A percentile compares a stretch with the other conserved stretches of the same genome.
Evolutionary conservation across 2,888 invertebrate genomes (phyloP).

Genomic region (Tiliacea citrago): DNA sequence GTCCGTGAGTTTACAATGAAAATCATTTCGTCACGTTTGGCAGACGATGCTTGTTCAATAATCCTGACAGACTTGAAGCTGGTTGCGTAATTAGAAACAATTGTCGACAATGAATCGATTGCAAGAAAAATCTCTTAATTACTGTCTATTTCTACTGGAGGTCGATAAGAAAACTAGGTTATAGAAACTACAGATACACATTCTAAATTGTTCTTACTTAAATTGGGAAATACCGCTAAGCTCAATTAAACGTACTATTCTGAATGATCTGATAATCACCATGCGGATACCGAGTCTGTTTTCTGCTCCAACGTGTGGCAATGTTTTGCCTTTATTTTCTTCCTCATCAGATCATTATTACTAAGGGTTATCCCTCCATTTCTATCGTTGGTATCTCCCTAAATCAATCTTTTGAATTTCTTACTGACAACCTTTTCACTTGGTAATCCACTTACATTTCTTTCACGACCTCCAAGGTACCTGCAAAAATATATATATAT

Average conservation of each 20-base stretch:
- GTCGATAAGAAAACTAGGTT: conserved; percentile 41
- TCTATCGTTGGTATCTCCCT: background rate
- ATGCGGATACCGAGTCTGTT: background rate
- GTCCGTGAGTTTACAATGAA: conserved; percentile 54
- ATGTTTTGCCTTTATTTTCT: background rate
- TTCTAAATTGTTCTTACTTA: conserved; percentile 33
- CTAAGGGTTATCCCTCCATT: background rate
- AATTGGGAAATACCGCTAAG: conserved; percentile 24
- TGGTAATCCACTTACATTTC: background rate
- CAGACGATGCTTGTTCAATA: conserved; percentile 48
- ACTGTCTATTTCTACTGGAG: conserved; percentile 24
- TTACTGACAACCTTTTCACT: background rate
- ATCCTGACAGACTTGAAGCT: conserved; percentile 21
- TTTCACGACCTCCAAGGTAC: background rate
- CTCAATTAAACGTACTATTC: conserved; percentile 21
- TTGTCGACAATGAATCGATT: conserved; percentile 25
- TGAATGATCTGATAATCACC: conserved; percentile 7
- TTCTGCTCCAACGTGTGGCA: background rate
- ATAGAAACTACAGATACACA: conserved; percentile 39
- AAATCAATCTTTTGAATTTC: background rate
- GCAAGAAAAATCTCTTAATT: conserved; percentile 46
- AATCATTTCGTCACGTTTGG: conserved; percentile 58
- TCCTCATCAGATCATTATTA: background rate
- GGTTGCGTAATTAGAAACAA: conserved; percentile 40
- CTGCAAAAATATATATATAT: background rate